These are phyloP conservation scores for Marcusenius ussheri DNA, from an alignment of 2,113 vertebrate genomes.

Conservation along the genomic window DNA sequence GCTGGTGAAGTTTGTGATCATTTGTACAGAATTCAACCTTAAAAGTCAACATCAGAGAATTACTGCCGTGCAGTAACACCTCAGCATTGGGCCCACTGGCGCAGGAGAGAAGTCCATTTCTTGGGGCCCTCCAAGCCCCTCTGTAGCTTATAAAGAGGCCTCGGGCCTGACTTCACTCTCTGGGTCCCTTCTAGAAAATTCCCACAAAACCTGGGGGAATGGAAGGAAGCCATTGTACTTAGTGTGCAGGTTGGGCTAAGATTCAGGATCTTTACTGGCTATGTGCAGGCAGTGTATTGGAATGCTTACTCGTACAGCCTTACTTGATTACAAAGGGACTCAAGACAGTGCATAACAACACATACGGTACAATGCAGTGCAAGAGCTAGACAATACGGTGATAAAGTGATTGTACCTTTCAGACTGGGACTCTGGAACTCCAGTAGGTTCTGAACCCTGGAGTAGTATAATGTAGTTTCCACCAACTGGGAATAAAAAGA, in stretches of 20 bases:
- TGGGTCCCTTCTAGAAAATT: background rate
- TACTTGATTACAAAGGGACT: background rate
- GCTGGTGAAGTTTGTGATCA: background rate
- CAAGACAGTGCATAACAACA: background rate
- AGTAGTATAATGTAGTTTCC: background rate
- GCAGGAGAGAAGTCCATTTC: background rate
- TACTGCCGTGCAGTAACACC: background rate
- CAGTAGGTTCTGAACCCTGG: background rate
- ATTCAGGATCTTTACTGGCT: background rate
- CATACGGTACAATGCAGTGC: background rate
- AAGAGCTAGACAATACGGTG: background rate
- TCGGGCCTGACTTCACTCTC: background rate
- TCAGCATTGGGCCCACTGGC: background rate
- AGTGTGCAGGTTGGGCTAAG: background rate
- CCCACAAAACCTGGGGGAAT: background rate
- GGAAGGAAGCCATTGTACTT: background rate
- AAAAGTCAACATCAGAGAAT: background rate
- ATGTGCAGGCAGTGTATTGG: background rate
- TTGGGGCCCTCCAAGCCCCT: background rate
- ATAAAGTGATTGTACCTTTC: background rate
- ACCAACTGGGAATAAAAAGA: background rate
- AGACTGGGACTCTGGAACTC: background rate
- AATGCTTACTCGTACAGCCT: background rate
- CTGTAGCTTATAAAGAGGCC: background rate
- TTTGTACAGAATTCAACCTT: background rate